Evolutionary conservation across 2,888 invertebrate species (phyloP).

Genomic region (Piscicola geometra): DNA sequence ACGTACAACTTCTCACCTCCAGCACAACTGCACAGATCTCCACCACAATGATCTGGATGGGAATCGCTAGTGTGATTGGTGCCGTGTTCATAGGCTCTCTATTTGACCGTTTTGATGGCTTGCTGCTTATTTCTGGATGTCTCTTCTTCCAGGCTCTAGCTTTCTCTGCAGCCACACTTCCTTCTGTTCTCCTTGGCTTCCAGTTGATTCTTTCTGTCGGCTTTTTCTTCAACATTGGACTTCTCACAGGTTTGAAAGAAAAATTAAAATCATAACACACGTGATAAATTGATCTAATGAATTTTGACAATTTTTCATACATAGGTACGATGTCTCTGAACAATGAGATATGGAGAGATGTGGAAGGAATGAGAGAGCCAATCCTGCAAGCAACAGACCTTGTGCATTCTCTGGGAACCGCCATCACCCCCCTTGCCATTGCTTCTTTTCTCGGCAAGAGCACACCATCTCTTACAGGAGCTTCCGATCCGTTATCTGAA

Average conservation of each 20-base stretch:
- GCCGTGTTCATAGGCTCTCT: conserved; percentile 32
- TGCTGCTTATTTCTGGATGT: conserved; percentile 13
- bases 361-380: conserved; percentile 16
- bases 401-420: conserved; percentile 22
- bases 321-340: conserved; percentile 28
- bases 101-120: conserved; percentile 32
- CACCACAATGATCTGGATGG: conserved; percentile 34
- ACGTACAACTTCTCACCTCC: conserved; percentile 23
- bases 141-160: conserved; percentile 22
- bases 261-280: not conserved
- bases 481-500: not conserved
- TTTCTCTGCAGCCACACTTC: conserved; percentile 27
- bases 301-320: not conserved
- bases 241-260: conserved; percentile 31
- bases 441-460: conserved; percentile 25
- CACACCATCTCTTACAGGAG: not conserved
- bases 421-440: conserved; percentile 27
- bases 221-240: conserved; percentile 25
- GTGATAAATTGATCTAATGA: not conserved
- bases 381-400: conserved; percentile 32
- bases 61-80: conserved; percentile 27
- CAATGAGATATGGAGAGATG: conserved; percentile 31
- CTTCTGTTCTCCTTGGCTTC: conserved; percentile 13
- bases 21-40: conserved; percentile 32
- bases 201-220: conserved; percentile 16